A percentile compares a stretch with the other conserved stretches of the same genome.
These are phyloP conservation scores for Papilio aristodemus DNA, from an alignment of 1,140 invertebrate species.

Conservation along the genomic window DNA sequence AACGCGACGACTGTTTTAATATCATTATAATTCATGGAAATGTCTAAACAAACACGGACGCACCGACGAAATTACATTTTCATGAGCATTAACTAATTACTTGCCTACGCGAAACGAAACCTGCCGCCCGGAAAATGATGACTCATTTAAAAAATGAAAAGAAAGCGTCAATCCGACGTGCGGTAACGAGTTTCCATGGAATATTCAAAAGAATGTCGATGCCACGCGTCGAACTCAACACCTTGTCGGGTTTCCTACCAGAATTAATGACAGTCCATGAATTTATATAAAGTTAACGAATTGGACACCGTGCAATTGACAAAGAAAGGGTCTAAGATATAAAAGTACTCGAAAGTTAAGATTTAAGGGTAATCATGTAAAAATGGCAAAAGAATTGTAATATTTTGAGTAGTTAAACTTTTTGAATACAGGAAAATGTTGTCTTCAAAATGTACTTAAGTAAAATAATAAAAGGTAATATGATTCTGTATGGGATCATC, in stretches of 20 bases:
- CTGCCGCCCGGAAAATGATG: constrained; percentile 44
- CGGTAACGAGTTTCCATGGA: constrained; percentile 47
- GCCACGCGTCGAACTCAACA: constrained; percentile 40
- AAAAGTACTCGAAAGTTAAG: not conserved
- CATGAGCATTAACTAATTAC: constrained; percentile 44
- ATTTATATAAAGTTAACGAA: constrained; percentile 30
- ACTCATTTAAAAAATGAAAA: constrained; percentile 55
- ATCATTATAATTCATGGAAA: constrained; percentile 33
- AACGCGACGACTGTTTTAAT: constrained; percentile 27
- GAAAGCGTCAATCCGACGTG: constrained; percentile 42
- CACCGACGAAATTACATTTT: constrained; percentile 31
- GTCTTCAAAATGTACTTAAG: too few species aligned
- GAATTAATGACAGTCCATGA: constrained; percentile 35
- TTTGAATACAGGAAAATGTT: too few species aligned
- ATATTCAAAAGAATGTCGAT: constrained; percentile 46
- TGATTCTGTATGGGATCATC: too few species aligned
- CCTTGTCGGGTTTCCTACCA: constrained; percentile 47
- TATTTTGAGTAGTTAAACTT: too few species aligned
- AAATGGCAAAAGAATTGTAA: too few species aligned
- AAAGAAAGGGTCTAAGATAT: constrained; percentile 15
- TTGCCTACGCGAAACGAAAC: constrained; percentile 44
- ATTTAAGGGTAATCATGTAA: too few species aligned
- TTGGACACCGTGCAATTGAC: constrained; percentile 24
- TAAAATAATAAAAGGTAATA: too few species aligned
- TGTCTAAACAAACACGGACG: constrained; percentile 22